Evolutionary conservation across 1,140 invertebrate genomes (phyloP), one percentile per base, ranked within the genome.

Genomic region (Lethrus apterus): DNA sequence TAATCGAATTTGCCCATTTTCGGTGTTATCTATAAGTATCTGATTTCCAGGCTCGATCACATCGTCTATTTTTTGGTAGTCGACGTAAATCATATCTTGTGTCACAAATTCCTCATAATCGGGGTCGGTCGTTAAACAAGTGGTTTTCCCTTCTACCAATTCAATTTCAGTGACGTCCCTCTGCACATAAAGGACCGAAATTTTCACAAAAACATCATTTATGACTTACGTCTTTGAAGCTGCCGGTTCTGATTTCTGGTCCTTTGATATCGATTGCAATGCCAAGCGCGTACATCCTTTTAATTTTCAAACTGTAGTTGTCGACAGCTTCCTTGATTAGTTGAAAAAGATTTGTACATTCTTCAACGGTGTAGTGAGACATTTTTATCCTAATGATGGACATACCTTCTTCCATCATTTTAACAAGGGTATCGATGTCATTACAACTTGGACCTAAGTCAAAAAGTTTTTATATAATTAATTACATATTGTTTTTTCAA

Each of bases 391-490:
- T 60, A 15, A 84, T 85, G 54, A 89, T 78, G 51, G 87, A 87
- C 85, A 92, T 89, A 0, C 88, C 88, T 21, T 78, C 77, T 34
- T 74, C 72, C 46, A 92, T 83, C 81, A 92, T 84, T 52, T 84
- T 70, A 55, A 80, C 73, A 45, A 90, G 54, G 51, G 69, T 77
- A 14, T 44, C 31, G 4, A n/a, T 5, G 13, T 14, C 15, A 3
- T 20, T 20, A 31, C 15, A 31, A 24, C 33, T 33, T 31, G 18
- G 29, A 7, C 24, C 24, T 26, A n/a, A n/a, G n/a, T n/a, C n/a
- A n/a, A n/a, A n/a, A n/a, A n/a, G n/a, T n/a, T n/a, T n/a, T n/a
- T n/a, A n/a, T n/a, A n/a, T n/a, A n/a, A n/a, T n/a, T n/a, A n/a
- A n/a, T n/a, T n/a, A n/a, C 10, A 19, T 2, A 19, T 19, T 17